Percentiles rank a stretch among this genome's conserved stretches.
Conservation (phyloP, 2,888 invertebrate species). For the Drosophila leonis region DNA sequence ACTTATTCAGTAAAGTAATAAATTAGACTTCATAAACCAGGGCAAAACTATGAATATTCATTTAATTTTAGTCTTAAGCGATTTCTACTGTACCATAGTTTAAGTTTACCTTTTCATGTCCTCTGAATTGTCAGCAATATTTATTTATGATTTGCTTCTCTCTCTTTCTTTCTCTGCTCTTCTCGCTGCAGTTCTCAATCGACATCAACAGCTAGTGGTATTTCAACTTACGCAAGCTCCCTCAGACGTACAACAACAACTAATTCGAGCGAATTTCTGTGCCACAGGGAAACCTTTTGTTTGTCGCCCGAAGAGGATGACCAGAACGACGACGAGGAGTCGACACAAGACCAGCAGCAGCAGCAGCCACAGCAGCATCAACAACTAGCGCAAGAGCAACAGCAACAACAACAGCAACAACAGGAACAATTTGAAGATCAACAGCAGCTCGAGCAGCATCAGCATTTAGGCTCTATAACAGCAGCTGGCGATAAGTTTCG, state of each 20-base stretch:
- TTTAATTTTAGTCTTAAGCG: constrained; percentile 24
- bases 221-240: constrained; percentile 85
- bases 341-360: constrained; percentile 29
- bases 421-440: constrained; percentile 30
- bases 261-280: constrained; percentile 85
- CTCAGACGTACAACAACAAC: constrained; percentile 84
- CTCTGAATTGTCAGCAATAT: neutral
- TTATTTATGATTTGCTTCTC: constrained; percentile 4
- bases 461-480: constrained; percentile 45
- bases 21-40: neutral
- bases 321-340: constrained; percentile 62
- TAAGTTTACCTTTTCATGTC: constrained; percentile 1
- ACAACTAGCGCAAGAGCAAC: constrained; percentile 26
- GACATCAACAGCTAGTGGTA: constrained; percentile 85
- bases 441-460: constrained; percentile 20
- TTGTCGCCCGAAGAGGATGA: constrained; percentile 83
- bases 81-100: constrained; percentile 20
- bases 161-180: neutral
- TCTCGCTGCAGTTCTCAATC: constrained; percentile 82
- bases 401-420: constrained; percentile 15
- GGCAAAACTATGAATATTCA: neutral
- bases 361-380: constrained; percentile 33
- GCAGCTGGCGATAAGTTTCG: constrained; percentile 48
- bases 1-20: neutral
- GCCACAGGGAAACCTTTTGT: constrained; percentile 85